Base-by-base conservation (phyloP, 2,113 vertebrate species). In the human (Homo sapiens) region DNA sequence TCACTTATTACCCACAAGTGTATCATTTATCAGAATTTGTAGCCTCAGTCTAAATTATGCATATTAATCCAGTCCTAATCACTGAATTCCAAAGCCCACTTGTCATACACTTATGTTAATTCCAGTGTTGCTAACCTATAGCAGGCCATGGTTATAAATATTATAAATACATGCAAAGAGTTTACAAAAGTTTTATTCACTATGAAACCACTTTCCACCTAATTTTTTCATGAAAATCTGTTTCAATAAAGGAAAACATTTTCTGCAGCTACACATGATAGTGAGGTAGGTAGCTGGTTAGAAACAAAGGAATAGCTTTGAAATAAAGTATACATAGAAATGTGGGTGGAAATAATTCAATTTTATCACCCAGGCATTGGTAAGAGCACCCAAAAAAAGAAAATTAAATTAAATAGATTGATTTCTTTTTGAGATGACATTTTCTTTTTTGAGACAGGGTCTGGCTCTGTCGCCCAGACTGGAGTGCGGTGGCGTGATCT, bases 371-470 rank as follows among this genome's bases (percentile, higher is more conserved):
- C 72, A 55, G 18, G 57, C 8, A 52, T 2, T 79, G 70, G 20
- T 55, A 35, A 97, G 75, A 89, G 20, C n/a, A 52, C 91, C 32
- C n/a, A n/a, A 73, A 90, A 92, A 82, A n/a, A 18, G 68, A 75
- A 81, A 93, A 92, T 30, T 40, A 72, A 59, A 89, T 17, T 22
- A 86, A 86, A 93, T 2, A 17, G 35, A 40, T 13, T 3, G 11
- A 76, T 84, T 66, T 87, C 38, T 72, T 93, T 96, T 22, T 57
- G 72, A 88, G 27, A 20, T 89, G 17, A 11, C 8, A 55, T 81
- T 57, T n/a, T 68, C 66, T n/a, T 68, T 68, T 68, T 35, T 68
- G 66, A 68, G 32, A 35, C 32, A 35, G 32, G 16, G 66, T 68
- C 6, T 68, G 30, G 32, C 66, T 68, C 32, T n/a, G 66, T 68